Conservation (phyloP, 2,888 invertebrate genomes). For the Pheosia gnoma region DNA sequence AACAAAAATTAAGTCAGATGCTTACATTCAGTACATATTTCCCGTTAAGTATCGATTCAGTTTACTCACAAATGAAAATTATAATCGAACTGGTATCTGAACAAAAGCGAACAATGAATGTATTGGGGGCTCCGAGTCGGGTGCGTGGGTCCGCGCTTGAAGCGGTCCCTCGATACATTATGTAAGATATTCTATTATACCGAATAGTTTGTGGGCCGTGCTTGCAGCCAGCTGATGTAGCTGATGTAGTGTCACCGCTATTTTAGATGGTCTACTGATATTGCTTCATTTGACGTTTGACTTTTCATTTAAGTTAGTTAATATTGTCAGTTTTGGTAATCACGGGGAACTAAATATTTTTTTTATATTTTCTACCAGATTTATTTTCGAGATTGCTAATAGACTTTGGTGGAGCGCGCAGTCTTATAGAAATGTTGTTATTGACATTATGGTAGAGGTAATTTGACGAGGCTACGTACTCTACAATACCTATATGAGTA, state of each 20-base stretch:
- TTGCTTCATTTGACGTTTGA: constrained; percentile 43
- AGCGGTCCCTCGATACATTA: constrained; percentile 52
- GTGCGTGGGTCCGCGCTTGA: constrained; percentile 53
- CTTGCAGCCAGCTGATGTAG: constrained; percentile 41
- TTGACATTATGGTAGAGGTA: too few species aligned
- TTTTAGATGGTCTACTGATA: constrained; percentile 53
- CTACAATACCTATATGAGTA: too few species aligned
- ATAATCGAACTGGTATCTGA: constrained; percentile 26
- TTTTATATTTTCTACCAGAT: too few species aligned
- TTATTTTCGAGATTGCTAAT: too few species aligned
- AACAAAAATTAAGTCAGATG: not conserved
- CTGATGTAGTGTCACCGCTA: constrained; percentile 61
- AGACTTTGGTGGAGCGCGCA: too few species aligned
- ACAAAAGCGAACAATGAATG: constrained; percentile 43
- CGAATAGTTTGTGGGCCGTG: constrained; percentile 48
- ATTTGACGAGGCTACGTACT: too few species aligned
- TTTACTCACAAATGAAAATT: constrained; percentile 23
- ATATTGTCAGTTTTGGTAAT: not conserved
- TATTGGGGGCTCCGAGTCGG: constrained; percentile 20
- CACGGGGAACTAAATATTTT: too few species aligned
- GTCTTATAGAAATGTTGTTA: too few species aligned
- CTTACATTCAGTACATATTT: constrained; percentile 8
- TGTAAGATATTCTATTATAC: constrained; percentile 50
- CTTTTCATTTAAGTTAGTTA: constrained; percentile 12
- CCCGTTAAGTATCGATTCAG: constrained; percentile 24